Conservation (phyloP, 1,140 invertebrate species). For the Cydia fagiglandana region DNA sequence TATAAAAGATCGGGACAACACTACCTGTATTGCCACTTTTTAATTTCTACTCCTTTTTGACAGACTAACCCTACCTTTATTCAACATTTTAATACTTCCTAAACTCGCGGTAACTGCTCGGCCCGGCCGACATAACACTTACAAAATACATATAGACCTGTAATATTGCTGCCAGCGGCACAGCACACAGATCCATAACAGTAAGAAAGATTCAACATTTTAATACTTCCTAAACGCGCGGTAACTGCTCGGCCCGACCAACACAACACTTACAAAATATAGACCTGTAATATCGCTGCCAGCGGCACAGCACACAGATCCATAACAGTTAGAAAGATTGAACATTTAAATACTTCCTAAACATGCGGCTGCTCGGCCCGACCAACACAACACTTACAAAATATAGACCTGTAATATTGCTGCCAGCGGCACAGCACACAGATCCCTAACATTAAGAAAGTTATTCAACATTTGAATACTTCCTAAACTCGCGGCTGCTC, state of each 20-base stretch:
- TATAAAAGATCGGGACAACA: too few relatives aligned
- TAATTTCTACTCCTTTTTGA: too few relatives aligned
- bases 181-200: neutral
- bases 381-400: constrained; percentile 9
- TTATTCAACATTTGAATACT: too few relatives aligned
- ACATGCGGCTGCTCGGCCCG: too few relatives aligned
- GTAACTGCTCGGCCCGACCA: neutral
- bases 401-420: constrained; percentile 22
- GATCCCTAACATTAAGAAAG: neutral
- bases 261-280: constrained; percentile 18
- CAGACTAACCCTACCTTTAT: too few relatives aligned
- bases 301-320: neutral
- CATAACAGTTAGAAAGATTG: neutral
- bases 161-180: constrained; percentile 10
- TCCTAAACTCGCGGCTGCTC: too few relatives aligned
- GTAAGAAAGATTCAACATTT: neutral
- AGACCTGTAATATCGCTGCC: constrained; percentile 23
- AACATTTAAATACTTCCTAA: too few relatives aligned
- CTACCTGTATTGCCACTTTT: too few relatives aligned
- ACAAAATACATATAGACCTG: constrained; percentile 20
- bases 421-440: neutral
- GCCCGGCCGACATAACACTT: constrained; percentile 2
- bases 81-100: too few relatives aligned
- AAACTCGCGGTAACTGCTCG: neutral
- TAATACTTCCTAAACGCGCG: too few relatives aligned